Evolutionary conservation across 35 echinoderm and acorn worm species (phyloP).

Genomic region (Hemicentrotus pulcherrimus): DNA sequence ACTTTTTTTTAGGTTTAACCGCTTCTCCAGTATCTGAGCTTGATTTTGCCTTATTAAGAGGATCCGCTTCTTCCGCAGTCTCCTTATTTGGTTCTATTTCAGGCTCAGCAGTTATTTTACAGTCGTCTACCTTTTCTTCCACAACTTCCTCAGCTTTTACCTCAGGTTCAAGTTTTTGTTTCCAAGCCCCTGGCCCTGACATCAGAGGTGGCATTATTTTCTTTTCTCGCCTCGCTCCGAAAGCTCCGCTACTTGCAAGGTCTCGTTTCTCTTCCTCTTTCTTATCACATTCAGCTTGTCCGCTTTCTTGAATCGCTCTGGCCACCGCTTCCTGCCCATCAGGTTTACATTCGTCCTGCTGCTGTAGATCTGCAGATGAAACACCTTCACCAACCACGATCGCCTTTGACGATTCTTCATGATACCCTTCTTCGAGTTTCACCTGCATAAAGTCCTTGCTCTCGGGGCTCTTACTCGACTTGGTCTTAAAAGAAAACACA

Average conservation of each 20-base stretch:
- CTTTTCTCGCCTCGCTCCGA: neutral
- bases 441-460: neutral
- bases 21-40: neutral
- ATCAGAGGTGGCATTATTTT: neutral
- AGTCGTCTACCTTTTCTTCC: neutral
- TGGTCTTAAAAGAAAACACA: slow-evolving; percentile 4
- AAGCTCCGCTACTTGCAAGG: neutral
- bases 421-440: neutral
- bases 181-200: slow-evolving; percentile 15
- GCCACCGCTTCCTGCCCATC: neutral
- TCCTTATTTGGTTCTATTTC: neutral
- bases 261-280: slow-evolving; percentile 23
- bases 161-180: neutral
- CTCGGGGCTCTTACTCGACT: slow-evolving; percentile 23
- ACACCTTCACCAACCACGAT: neutral
- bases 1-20: slow-evolving; percentile 39
- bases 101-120: neutral
- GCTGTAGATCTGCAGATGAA: neutral
- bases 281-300: neutral
- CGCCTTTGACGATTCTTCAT: neutral
- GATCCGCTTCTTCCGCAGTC: neutral
- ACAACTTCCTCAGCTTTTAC: slow-evolving; percentile 20
- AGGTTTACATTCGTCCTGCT: neutral
- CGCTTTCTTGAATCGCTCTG: too few relatives aligned
- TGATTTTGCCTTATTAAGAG: neutral